Percentiles rank a stretch among this genome's conserved stretches.
Evolutionary conservation across 2,888 invertebrate genomes (phyloP).

Genomic region (Nomada hirtipes): DNA sequence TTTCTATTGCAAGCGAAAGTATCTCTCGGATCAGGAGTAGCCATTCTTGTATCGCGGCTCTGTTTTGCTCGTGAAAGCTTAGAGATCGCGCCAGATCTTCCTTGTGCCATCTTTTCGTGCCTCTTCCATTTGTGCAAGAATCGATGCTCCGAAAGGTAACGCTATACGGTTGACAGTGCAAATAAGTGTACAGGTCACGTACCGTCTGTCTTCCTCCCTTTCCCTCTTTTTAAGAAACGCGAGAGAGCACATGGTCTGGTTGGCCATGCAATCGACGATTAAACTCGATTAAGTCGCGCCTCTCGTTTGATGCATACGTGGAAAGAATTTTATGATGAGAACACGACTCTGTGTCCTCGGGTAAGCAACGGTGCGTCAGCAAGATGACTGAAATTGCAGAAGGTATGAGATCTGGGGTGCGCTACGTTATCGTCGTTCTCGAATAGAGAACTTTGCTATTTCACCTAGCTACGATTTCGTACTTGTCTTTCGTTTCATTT

Average conservation of each 20-base stretch:
- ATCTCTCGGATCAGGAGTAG: too few species aligned
- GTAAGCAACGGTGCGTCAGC: slow-evolving; percentile 56
- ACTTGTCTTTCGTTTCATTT: not conserved
- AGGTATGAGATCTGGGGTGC: slow-evolving; percentile 23
- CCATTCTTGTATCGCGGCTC: too few species aligned
- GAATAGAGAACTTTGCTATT: slow-evolving; percentile 12
- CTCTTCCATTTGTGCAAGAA: not conserved
- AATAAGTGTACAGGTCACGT: slow-evolving; percentile 42
- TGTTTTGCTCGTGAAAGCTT: too few species aligned
- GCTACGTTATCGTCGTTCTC: slow-evolving; percentile 2
- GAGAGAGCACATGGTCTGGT: slow-evolving; percentile 11
- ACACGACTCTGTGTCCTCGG: slow-evolving; percentile 57
- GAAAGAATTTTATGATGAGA: slow-evolving; percentile 65
- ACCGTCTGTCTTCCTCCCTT: slow-evolving; percentile 38
- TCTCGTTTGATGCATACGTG: slow-evolving; percentile 58
- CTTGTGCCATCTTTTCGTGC: too few species aligned
- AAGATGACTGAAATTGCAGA: slow-evolving; percentile 49
- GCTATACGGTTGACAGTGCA: slow-evolving; percentile 2
- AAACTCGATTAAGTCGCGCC: slow-evolving; percentile 57
- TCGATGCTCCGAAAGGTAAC: too few species aligned
- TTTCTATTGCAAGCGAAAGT: too few species aligned
- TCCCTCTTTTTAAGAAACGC: slow-evolving; percentile 33
- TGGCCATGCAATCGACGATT: slow-evolving; percentile 49
- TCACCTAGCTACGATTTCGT: slow-evolving; percentile 3
- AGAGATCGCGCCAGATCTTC: too few species aligned